phyloP scores from a whole-genome alignment of 92 coral and sea anemone species.

The Phymanthus crucifer region DNA sequence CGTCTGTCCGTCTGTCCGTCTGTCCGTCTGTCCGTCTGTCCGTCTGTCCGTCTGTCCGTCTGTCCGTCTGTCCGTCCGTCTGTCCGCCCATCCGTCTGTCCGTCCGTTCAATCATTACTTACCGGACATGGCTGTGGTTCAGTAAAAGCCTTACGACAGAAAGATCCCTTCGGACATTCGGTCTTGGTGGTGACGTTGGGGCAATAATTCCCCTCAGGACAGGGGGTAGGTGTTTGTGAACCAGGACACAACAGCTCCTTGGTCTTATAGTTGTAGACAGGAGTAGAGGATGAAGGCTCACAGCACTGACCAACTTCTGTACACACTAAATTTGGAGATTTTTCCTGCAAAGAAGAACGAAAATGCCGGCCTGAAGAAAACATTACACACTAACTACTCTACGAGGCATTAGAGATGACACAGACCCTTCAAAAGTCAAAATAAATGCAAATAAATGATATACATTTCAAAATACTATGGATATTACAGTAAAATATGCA shows the following conservation, averaged over 20 bases:
- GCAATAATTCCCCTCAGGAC: constrained; percentile 70
- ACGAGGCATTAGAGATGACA: too few relatives aligned
- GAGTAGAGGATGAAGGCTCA: constrained; percentile 60
- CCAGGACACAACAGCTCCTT: constrained; percentile 61
- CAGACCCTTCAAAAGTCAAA: too few relatives aligned
- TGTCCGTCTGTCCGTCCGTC: too few relatives aligned
- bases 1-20: too few relatives aligned
- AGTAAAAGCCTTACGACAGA: constrained; percentile 69
- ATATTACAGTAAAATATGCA: too few relatives aligned
- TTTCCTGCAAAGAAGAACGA: constrained; percentile 24
- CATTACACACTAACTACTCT: too few relatives aligned
- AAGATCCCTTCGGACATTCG: constrained; percentile 65
- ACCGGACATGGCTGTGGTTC: constrained; percentile 77
- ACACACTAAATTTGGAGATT: constrained; percentile 46
- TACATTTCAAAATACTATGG: too few relatives aligned
- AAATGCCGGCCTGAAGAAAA: too few relatives aligned
- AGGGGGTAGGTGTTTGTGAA: constrained; percentile 51
- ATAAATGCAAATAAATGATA: too few relatives aligned
- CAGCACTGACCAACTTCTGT: constrained; percentile 63
- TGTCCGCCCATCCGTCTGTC: too few relatives aligned
- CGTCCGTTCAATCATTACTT: constrained; percentile 12
- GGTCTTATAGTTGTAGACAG: constrained; percentile 40
- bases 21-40: too few relatives aligned
- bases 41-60: too few relatives aligned
- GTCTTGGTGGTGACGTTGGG: constrained; percentile 66